Evolutionary conservation across 2,888 invertebrate genomes (phyloP).

Genomic region (Drosophila engyochracea): DNA sequence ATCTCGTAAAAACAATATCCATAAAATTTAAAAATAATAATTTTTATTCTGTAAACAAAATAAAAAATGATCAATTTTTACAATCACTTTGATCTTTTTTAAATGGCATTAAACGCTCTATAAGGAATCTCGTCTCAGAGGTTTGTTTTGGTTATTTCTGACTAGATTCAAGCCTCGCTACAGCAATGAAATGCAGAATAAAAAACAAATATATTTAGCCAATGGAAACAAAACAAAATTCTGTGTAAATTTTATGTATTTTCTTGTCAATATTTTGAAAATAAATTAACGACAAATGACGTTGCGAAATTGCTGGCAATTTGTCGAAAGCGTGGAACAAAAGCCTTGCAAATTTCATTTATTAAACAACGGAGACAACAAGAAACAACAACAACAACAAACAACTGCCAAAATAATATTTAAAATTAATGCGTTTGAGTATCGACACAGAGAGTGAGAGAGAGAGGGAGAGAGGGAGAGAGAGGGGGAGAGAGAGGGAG

Average conservation of each 20-base stretch:
- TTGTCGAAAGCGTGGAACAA: conserved; percentile 70
- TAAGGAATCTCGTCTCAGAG: neutral
- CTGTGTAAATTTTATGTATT: neutral
- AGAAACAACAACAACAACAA: conserved; percentile 7
- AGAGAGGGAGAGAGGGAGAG: neutral
- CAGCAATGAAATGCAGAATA: neutral
- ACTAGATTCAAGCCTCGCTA: neutral
- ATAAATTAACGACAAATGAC: conserved; percentile 67
- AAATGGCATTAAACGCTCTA: neutral
- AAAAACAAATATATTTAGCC: neutral
- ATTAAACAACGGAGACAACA: conserved; percentile 50
- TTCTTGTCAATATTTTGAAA: conserved; percentile 1
- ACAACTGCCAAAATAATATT: conserved; percentile 79
- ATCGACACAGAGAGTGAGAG: conserved; percentile 6
- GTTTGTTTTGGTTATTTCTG: neutral
- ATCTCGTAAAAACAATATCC: neutral
- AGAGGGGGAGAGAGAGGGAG: neutral
- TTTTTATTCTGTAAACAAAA: neutral
- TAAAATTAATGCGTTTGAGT: conserved; percentile 72
- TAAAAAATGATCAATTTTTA: accelerated
- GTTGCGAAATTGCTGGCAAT: conserved; percentile 65
- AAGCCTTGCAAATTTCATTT: conserved; percentile 66
- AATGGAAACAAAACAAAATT: neutral
- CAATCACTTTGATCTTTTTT: neutral
- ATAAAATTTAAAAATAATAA: neutral